Base-by-base conservation (phyloP, 2,888 invertebrate genomes). In the Deladenus siricidicola region DNA sequence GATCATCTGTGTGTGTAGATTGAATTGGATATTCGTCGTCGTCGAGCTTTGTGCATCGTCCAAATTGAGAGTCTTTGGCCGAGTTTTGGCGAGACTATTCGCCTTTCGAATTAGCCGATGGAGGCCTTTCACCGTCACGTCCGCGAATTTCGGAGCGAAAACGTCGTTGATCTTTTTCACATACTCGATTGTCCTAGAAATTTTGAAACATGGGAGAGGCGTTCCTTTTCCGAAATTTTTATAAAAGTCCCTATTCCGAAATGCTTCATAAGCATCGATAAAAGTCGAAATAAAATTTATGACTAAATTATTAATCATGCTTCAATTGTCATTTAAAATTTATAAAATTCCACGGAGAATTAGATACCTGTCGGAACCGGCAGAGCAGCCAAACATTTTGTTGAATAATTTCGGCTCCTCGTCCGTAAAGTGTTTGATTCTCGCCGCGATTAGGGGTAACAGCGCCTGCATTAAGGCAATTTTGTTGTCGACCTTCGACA, bases 391-490 rank as follows among this genome's bases (percentile, higher is more conserved):
- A 34, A 53, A 34, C 2, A 53, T 23, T 34, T 34, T 53, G 1
- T 21, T 28, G 8, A 23, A 23, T 23, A 53, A 39, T 21, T 39
- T 53, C 1, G 53, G 30, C 4, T 53, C 39, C 39, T 53, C 53
- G 34, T 53, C 52, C 19, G 39, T 34, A n/a, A 53, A 3, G 23
- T 39, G 24, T 19, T 53, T 53, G 8, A 53, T 53, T 24, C 53
- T 29, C n/a, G 30, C 53, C n/a, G 53, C 53, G 24, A 53, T 53
- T 39, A 53, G 10, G 14, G 53, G 53, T 19, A 53, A 24, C 8
- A 53, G 23, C 19, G 53, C 2, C 53, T 34, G 17, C 30, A 39
- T 39, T 6, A 53, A 4, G 3, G 3, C 21, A 34, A 34, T 29
- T 17, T 53, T 30, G 24, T 34, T 34, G 6, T 53, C 34, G 23